A percentile compares a stretch with the other conserved stretches of the same genome.
These are phyloP conservation scores for Lasioglossum zephyrum DNA, from an alignment of 2,888 invertebrate genomes.

Conservation along the genomic window DNA sequence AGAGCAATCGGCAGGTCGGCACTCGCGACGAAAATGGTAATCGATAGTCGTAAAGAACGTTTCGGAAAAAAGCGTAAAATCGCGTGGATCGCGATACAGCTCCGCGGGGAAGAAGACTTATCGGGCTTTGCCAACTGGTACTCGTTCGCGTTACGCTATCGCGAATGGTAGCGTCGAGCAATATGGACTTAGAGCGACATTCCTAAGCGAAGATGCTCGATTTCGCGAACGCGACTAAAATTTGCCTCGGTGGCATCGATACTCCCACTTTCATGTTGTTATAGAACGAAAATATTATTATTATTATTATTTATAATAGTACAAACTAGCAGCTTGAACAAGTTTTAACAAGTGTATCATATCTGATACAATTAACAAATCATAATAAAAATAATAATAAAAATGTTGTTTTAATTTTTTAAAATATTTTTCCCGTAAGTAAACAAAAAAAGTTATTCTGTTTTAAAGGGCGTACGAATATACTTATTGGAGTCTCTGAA, in stretches of 20 bases:
- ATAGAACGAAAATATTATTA: background rate
- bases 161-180: background rate
- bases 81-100: slow-evolving; percentile 4
- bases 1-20: slow-evolving; percentile 28
- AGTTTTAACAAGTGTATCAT: too few relatives aligned
- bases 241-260: background rate
- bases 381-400: too few relatives aligned
- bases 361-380: too few relatives aligned
- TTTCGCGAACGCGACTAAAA: slow-evolving; percentile 26
- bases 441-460: too few relatives aligned
- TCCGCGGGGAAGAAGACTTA: slow-evolving; percentile 16
- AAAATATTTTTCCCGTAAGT: too few relatives aligned
- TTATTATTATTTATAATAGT: background rate
- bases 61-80: slow-evolving; percentile 25
- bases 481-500: too few relatives aligned
- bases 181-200: slow-evolving; percentile 7
- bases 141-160: background rate
- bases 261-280: background rate
- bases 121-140: background rate
- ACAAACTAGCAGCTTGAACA: too few relatives aligned
- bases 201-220: slow-evolving; percentile 20
- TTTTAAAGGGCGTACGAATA: too few relatives aligned
- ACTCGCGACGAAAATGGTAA: slow-evolving; percentile 44
- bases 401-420: too few relatives aligned
- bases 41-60: slow-evolving; percentile 48